A percentile compares a stretch with the other conserved stretches of the same genome.
Evolutionary conservation across 2,888 invertebrate species (phyloP).

Genomic region (Cremastinae sp.): DNA sequence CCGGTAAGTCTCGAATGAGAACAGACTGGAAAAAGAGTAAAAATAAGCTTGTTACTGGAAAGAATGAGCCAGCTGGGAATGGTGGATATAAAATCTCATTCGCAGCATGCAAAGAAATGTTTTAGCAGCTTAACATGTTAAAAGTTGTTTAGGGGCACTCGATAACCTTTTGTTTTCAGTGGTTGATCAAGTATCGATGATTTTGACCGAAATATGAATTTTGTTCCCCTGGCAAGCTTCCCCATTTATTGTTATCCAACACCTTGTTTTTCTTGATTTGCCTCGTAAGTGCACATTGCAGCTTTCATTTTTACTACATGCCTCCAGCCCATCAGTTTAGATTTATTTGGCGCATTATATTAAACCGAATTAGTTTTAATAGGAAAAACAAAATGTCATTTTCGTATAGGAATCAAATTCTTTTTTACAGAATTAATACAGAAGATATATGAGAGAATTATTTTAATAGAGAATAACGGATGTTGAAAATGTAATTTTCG

Average conservation of each 20-base stretch:
- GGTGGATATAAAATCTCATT: neutral
- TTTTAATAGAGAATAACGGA: too few species aligned
- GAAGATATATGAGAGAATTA: too few species aligned
- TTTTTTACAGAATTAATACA: too few species aligned
- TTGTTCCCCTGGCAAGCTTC: too few species aligned
- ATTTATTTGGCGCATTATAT: neutral
- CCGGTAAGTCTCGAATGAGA: slow-evolving; percentile 74
- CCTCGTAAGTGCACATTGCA: slow-evolving; percentile 37
- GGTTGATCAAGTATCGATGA: neutral
- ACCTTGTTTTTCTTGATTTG: slow-evolving; percentile 24
- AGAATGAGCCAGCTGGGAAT: too few species aligned
- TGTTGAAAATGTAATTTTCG: too few species aligned
- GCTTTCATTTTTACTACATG: slow-evolving; percentile 12
- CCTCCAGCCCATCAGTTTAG: too few species aligned
- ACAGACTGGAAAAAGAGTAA: slow-evolving; percentile 41
- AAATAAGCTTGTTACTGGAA: neutral
- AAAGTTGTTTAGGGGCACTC: too few species aligned
- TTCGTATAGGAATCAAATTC: too few species aligned
- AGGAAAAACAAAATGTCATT: too few species aligned
- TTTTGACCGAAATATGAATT: neutral
- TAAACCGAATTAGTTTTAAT: too few species aligned
- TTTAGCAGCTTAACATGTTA: slow-evolving; percentile 6
- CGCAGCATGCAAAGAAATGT: neutral
- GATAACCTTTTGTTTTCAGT: neutral
- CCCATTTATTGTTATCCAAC: neutral